Evolutionary conservation across 2,113 vertebrate genomes (phyloP), one percentile per base, ranked within the genome.

Genomic region (Gopherus flavomarginatus): DNA sequence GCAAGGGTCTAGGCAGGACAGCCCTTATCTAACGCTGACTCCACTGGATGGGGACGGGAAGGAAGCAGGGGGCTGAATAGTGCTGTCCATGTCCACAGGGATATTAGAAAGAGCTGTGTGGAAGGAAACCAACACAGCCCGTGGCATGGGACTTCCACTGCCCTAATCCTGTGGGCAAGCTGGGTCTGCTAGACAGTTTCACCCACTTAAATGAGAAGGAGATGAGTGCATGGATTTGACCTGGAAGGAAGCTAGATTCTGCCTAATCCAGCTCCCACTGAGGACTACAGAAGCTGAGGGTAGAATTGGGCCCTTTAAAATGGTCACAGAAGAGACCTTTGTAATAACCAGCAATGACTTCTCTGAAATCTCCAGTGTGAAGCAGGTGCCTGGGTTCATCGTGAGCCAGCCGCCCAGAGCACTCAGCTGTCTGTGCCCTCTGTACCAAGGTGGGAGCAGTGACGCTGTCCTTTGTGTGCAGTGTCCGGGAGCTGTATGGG

Each of bases 61-160:
- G 35, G n/a, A 16, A 5, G 69, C 21, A 75, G 13, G 10, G 16
- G 8, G 31, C 14, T 65, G 62, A 65, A 44, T 10, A 22, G 24
- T 31, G 31, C 35, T 11, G 6, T 47, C 0, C 0, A 27, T 38
- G 17, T 72, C 65, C n/a, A 38, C 2, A 3, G 65, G 35, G n/a
- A 19, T 89, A 26, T 31, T 50, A 8, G 19, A 38, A 81, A 83
- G 44, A 0, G 0, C 42, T 47, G n/a, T 79, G 5, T 35, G 24
- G 93, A 42, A 8, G 21, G 22, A 11, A 86, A 50, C 65, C 44
- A 17, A 47, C 24, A 52, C 35, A 49, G 6, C 38, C 12, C 1
- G 0, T 8, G 3, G 62, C 11, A 6, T 1, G 0, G 56, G 21
- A 5, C 11, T 69, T 87, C 49, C 16, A 29, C 84, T 94, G n/a